phyloP scores from a whole-genome alignment of 2,113 vertebrate species.

The Porphyrio hochstetteri region DNA sequence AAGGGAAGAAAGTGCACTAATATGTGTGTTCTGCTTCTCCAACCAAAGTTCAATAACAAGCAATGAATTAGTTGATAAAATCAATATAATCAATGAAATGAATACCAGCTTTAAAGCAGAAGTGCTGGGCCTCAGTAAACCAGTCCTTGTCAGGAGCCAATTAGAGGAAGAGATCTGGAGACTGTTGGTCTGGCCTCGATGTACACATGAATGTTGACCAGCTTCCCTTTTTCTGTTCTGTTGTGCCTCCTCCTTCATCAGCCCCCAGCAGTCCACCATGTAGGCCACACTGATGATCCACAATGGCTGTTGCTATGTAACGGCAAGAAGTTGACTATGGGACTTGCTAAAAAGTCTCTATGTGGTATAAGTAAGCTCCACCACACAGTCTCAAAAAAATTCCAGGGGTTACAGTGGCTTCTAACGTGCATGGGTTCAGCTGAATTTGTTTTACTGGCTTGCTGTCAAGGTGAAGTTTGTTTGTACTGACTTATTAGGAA shows the following conservation, averaged over 20 bases:
- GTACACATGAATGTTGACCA: not conserved
- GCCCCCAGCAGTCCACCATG: not conserved
- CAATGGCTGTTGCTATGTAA: not conserved
- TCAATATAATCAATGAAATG: not conserved
- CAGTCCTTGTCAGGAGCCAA: not conserved
- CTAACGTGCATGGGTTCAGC: not conserved
- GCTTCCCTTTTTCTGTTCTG: not conserved
- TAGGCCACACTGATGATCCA: not conserved
- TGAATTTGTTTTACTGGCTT: conserved; percentile 25
- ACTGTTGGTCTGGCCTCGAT: not conserved
- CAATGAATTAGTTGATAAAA: not conserved
- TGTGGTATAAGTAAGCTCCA: not conserved
- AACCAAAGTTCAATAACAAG: not conserved
- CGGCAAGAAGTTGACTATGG: conserved; percentile 20
- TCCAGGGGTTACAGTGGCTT: not conserved
- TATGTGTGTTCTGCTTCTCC: not conserved
- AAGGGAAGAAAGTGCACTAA: not conserved
- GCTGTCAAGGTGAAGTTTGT: not conserved
- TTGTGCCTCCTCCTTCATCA: not conserved
- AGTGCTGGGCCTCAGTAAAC: not conserved
- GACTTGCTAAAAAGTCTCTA: conserved; percentile 27
- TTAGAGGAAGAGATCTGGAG: not conserved
- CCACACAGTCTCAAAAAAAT: not conserved
- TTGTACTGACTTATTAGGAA: not conserved
- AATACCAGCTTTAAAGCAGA: not conserved